Base-by-base conservation (phyloP, 2,888 invertebrate species). In the Endotricha flammealis region DNA sequence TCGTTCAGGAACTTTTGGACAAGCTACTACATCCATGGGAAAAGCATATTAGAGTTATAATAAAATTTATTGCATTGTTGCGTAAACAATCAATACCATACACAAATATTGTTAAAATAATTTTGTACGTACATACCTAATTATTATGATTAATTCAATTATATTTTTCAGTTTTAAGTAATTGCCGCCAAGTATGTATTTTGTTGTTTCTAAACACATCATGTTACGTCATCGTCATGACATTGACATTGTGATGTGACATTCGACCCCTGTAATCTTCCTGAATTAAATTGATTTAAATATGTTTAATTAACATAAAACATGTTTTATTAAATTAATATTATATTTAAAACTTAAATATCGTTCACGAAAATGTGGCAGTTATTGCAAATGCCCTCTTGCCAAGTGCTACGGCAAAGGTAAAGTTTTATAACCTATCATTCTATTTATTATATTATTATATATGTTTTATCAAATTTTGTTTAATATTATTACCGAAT, bases 351-450 rank as follows among this genome's bases (percentile, higher is more conserved):
- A 8, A 38, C 5, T 36, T 37, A 36, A 41, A 11, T 30, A 38
- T 42, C 24, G 12, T 39, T 42, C 34, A 24, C 27, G 38, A 73
- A 58, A 56, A 86, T 86, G 86, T 83, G 78, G 78, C 82, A 82
- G 32, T 64, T 85, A 60, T 34, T 85, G 31, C 75, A 80, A 55
- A 54, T 53, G 33, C 66, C 72, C 12, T 71, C 79, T 11, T 76
- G 72, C 46, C 64, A 67, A 32, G 42, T 67, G 28, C 38, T 74
- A 35, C 62, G 77, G 37, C 83, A 79, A 47, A 78, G 79, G 85
- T 83, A 64, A 65, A 46, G 14, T 41, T 38, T 27, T 14, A 46
- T 44, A 52, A 47, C 46, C 10, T 3, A n/a, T n/a, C 8, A 30
- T 24, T 32, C 20, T 23, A 28, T 46, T 43, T 38, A 28, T 11